phyloP scores from a whole-genome alignment of 2,888 invertebrate genomes.

The Patella ulyssiponensis region DNA sequence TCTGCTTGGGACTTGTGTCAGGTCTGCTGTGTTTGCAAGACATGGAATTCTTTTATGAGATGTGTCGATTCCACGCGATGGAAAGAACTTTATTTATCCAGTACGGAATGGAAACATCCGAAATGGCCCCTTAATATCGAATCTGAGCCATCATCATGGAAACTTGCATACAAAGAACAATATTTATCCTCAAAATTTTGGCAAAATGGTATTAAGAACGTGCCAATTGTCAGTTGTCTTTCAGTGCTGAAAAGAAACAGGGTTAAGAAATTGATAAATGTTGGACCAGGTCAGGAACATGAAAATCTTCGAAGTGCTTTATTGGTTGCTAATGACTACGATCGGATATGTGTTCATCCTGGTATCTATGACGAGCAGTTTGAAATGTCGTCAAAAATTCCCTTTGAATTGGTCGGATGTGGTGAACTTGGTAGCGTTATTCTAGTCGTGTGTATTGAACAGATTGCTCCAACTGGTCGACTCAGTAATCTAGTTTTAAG shows the following conservation, averaged over 20 bases:
- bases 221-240: conserved; percentile 48
- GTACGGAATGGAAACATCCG: conserved; percentile 62
- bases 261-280: conserved; percentile 54
- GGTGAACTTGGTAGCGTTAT: conserved; percentile 64
- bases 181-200: conserved; percentile 55
- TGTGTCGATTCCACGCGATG: conserved; percentile 61
- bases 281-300: conserved; percentile 58
- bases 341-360: conserved; percentile 62
- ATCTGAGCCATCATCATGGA: conserved; percentile 61
- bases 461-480: conserved; percentile 58
- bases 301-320: conserved; percentile 60
- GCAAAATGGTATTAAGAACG: conserved; percentile 44
- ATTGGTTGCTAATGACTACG: conserved; percentile 59
- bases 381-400: conserved; percentile 65
- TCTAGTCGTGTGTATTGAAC: conserved; percentile 64
- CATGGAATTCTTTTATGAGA: conserved; percentile 60
- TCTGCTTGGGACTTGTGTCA: conserved; percentile 57
- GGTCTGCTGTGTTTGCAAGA: conserved; percentile 60
- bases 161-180: conserved; percentile 57
- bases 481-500: conserved; percentile 64
- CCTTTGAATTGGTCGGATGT: conserved; percentile 63
- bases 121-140: conserved; percentile 61
- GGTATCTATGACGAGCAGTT: conserved; percentile 68
- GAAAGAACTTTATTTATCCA: conserved; percentile 56
- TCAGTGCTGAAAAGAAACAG: conserved; percentile 51